Conservation (phyloP, 1,140 invertebrate species). For the Nymphalis io region DNA sequence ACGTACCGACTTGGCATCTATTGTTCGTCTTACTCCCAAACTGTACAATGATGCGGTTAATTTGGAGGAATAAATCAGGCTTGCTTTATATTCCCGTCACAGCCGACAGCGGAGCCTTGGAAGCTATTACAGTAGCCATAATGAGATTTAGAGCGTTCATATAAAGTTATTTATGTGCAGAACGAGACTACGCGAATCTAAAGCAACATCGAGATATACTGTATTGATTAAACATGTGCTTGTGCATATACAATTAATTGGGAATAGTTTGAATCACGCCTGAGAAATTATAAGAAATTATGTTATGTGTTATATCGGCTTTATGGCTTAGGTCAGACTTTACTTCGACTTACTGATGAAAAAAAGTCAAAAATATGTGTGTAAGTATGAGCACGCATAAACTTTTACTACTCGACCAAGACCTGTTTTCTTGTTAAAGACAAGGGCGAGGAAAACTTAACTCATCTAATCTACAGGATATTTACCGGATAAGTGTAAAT, state of each 20-base stretch:
- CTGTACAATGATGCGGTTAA: conserved; percentile 68
- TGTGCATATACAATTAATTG: neutral
- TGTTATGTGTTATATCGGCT: too few relatives aligned
- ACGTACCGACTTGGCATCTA: conserved; percentile 6
- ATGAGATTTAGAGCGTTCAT: conserved; percentile 79
- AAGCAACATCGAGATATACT: conserved; percentile 15
- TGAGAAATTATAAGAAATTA: too few relatives aligned
- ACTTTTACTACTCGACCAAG: too few relatives aligned
- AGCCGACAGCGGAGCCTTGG: conserved; percentile 72
- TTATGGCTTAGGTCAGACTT: too few relatives aligned
- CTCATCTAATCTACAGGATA: too few relatives aligned
- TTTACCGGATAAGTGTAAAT: too few relatives aligned
- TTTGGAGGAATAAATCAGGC: conserved; percentile 73
- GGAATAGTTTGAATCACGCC: neutral
- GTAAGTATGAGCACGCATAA: too few relatives aligned
- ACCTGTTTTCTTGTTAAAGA: too few relatives aligned
- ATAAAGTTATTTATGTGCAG: conserved; percentile 77
- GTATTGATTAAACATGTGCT: neutral
- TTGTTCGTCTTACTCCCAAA: conserved; percentile 40
- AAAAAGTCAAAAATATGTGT: too few relatives aligned
- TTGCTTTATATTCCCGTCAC: conserved; percentile 77
- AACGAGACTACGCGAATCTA: conserved; percentile 49
- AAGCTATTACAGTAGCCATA: conserved; percentile 75
- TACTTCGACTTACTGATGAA: too few relatives aligned
- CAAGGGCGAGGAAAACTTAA: too few relatives aligned